These are phyloP conservation scores for Oxytorus armatus DNA, from an alignment of 2,888 invertebrate genomes.

Conservation along the genomic window DNA sequence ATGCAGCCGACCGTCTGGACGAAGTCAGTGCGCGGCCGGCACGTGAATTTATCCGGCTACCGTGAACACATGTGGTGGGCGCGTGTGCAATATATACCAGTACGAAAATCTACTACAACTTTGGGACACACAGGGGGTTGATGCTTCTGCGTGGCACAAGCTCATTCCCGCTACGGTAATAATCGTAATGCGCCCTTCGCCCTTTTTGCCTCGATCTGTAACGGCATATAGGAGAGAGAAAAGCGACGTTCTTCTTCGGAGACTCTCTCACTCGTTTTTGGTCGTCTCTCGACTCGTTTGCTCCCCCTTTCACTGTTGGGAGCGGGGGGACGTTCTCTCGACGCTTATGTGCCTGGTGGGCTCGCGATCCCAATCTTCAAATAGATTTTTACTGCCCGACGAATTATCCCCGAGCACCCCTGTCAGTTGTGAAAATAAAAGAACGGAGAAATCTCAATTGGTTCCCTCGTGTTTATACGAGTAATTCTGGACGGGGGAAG, in stretches of 20 bases:
- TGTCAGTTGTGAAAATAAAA: constrained; percentile 60
- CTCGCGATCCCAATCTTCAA: constrained; percentile 72
- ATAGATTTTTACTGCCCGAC: constrained; percentile 77
- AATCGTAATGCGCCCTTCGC: constrained; percentile 84
- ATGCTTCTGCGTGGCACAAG: constrained; percentile 45
- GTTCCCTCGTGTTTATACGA: background rate
- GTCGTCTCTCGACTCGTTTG: constrained; percentile 63
- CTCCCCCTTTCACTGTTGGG: constrained; percentile 43
- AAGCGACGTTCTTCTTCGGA: constrained; percentile 68
- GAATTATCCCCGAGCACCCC: constrained; percentile 71
- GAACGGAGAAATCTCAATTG: constrained; percentile 59
- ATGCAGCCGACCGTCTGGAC: constrained; percentile 81
- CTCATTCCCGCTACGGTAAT: constrained; percentile 78
- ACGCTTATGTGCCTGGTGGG: background rate
- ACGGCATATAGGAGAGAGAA: constrained; percentile 34
- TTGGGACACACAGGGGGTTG: constrained; percentile 15
- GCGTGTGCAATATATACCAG: constrained; percentile 50
- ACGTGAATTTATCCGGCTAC: constrained; percentile 77
- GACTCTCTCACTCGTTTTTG: constrained; percentile 22
- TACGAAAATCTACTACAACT: constrained; percentile 54
- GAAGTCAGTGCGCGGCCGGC: constrained; percentile 77
- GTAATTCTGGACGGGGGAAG: background rate
- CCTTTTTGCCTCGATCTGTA: constrained; percentile 51
- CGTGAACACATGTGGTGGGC: constrained; percentile 78
- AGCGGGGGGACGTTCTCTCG: no score